Evolutionary conservation across 1,140 invertebrate genomes (phyloP).

Genomic region (Cecropterus lyciades): DNA sequence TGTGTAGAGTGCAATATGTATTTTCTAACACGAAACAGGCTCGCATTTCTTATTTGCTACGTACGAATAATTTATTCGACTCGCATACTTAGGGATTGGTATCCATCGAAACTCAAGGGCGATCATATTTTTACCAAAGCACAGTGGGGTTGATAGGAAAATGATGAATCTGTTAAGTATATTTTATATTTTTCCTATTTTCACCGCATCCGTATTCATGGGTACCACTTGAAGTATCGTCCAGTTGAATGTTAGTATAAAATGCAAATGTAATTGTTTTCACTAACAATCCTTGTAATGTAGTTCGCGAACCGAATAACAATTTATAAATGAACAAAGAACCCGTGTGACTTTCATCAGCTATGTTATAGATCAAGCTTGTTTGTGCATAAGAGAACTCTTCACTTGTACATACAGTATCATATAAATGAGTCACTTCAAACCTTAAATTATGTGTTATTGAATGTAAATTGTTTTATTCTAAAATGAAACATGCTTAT

Average conservation of each 20-base stretch:
- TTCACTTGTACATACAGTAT: conserved; percentile 74
- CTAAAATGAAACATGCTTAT: conserved; percentile 81
- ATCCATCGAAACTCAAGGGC: background rate
- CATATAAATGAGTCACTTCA: conserved; percentile 74
- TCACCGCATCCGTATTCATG: background rate
- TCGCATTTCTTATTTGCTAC: conserved; percentile 39
- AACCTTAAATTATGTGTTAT: conserved; percentile 80
- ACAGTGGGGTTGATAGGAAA: background rate
- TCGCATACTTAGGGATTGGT: conserved; percentile 12
- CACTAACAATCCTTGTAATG: conserved; percentile 65
- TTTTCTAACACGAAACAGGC: conserved; percentile 64
- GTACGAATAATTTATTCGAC: conserved; percentile 33
- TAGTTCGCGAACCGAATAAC: conserved; percentile 54
- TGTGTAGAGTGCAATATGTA: conserved; percentile 76
- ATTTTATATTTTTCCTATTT: conserved; percentile 21
- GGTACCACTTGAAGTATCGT: background rate
- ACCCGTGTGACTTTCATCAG: conserved; percentile 41
- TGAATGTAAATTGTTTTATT: conserved; percentile 82
- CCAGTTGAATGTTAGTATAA: conserved; percentile 20
- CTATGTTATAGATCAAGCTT: conserved; percentile 43
- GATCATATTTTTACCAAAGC: conserved; percentile 20
- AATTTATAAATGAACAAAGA: conserved; percentile 42
- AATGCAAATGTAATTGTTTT: conserved; percentile 47
- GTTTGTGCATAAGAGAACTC: conserved; percentile 41
- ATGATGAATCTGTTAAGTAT: conserved; percentile 18